Conservation (phyloP, 2,113 vertebrate species). For the Dicentrarchus labrax region DNA sequence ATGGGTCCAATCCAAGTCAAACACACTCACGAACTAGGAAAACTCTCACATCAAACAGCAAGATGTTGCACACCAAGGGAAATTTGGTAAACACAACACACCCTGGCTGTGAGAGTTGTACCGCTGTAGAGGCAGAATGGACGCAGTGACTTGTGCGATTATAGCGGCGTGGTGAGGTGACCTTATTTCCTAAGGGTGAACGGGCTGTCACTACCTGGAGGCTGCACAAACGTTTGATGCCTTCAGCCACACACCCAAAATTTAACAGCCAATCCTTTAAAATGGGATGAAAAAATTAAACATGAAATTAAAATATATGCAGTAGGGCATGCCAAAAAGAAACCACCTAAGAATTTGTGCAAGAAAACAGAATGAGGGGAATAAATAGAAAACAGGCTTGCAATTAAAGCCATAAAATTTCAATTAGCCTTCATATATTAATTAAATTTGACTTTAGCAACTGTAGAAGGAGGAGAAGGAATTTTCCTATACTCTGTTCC, state of each 20-base stretch:
- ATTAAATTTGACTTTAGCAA: slow-evolving; percentile 34
- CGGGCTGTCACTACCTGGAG: slow-evolving; percentile 74
- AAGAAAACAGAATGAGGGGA: slow-evolving; percentile 43
- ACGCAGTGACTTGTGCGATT: slow-evolving; percentile 69
- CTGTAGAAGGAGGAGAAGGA: background rate
- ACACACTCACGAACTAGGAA: slow-evolving; percentile 81
- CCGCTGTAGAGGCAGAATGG: slow-evolving; percentile 36
- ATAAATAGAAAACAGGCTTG: slow-evolving; percentile 42
- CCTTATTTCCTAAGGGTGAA: slow-evolving; percentile 81
- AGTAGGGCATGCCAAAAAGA: slow-evolving; percentile 42
- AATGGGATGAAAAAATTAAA: slow-evolving; percentile 62
- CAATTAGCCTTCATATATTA: slow-evolving; percentile 29
- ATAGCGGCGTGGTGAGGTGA: slow-evolving; percentile 65
- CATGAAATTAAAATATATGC: slow-evolving; percentile 47
- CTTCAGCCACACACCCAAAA: slow-evolving; percentile 69
- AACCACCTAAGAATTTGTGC: slow-evolving; percentile 27
- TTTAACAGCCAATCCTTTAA: slow-evolving; percentile 73
- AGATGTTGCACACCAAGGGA: slow-evolving; percentile 76
- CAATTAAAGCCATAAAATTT: slow-evolving; percentile 23
- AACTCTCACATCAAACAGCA: slow-evolving; percentile 79
- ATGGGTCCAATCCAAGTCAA: slow-evolving; percentile 80
- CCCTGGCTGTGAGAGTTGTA: slow-evolving; percentile 68
- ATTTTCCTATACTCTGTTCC: background rate
- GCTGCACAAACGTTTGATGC: slow-evolving; percentile 77
- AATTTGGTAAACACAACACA: slow-evolving; percentile 82